Percentiles rank a stretch among this genome's conserved stretches.
Conservation (phyloP, 2,797 vertebrate species). For the Dryobates pubescens region DNA sequence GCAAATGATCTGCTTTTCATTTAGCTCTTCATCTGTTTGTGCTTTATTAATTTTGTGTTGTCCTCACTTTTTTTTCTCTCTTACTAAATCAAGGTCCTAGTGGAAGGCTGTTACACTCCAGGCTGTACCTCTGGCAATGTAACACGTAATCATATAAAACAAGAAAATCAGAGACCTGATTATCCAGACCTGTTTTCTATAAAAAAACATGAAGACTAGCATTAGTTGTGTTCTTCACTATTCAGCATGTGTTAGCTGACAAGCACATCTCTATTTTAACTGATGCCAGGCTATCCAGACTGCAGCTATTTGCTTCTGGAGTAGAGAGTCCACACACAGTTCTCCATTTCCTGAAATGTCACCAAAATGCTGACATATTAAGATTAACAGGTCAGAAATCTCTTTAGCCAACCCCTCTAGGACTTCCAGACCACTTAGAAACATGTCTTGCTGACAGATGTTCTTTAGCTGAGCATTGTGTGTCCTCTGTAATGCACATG, state of each 20-base stretch:
- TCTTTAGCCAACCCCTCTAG: neutral
- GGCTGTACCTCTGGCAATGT: neutral
- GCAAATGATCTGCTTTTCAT: conserved; percentile 12
- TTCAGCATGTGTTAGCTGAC: neutral
- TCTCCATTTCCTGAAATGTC: neutral
- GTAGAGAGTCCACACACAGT: accelerated
- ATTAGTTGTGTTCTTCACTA: neutral
- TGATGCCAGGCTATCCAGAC: neutral
- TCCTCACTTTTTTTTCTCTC: neutral
- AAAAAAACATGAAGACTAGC: neutral
- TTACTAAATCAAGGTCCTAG: neutral
- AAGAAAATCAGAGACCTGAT: neutral
- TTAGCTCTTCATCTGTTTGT: conserved; percentile 11
- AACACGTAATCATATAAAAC: neutral
- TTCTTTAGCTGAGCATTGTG: neutral
- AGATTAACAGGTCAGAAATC: neutral
- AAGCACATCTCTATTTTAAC: neutral
- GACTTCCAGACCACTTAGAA: neutral
- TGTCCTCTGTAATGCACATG: neutral
- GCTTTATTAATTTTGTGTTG: conserved; percentile 22
- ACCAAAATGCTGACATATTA: neutral
- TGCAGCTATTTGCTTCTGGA: neutral
- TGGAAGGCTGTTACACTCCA: neutral
- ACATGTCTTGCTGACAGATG: accelerated
- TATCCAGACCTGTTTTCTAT: neutral